phyloP scores from a whole-genome alignment of 2,113 vertebrate species.

The Ophthalmolycus amberensis region DNA sequence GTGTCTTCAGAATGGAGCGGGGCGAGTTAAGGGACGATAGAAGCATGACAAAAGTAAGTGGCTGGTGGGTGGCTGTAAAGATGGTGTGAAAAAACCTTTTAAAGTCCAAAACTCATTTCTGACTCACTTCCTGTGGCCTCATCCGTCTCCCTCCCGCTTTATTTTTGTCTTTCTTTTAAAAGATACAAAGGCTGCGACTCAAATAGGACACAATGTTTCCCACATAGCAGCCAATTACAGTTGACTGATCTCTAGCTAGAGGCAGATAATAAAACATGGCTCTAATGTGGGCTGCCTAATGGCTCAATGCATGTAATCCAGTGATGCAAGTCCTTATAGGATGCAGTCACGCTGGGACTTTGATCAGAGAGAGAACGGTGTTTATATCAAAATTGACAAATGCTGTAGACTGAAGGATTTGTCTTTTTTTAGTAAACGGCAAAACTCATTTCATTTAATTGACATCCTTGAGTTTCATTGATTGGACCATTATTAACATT shows the following conservation, averaged over 20 bases:
- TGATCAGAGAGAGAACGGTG: neutral
- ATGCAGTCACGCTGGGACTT: neutral
- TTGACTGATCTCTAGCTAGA: constrained; percentile 34
- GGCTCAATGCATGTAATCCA: constrained; percentile 8
- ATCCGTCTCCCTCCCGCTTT: neutral
- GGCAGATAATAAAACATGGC: constrained; percentile 10
- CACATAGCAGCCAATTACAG: constrained; percentile 40
- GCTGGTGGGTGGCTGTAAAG: neutral
- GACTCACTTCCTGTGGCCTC: neutral
- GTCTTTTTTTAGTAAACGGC: neutral
- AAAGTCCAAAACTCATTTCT: neutral
- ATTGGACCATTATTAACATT: neutral
- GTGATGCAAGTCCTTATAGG: neutral
- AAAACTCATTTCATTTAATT: neutral
- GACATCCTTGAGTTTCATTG: neutral
- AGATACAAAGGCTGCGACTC: constrained; percentile 16
- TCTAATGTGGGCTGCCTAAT: constrained; percentile 20
- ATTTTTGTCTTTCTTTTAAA: constrained; percentile 13
- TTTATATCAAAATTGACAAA: neutral
- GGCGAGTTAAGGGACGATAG: too few species aligned
- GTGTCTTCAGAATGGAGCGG: too few species aligned
- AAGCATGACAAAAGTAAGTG: too few species aligned
- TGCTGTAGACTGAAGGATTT: neutral
- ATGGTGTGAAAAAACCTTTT: neutral
- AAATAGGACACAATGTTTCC: constrained; percentile 21